These are phyloP conservation scores for Sminthurides aquaticus DNA, from an alignment of 2,888 invertebrate species.

Conservation along the genomic window DNA sequence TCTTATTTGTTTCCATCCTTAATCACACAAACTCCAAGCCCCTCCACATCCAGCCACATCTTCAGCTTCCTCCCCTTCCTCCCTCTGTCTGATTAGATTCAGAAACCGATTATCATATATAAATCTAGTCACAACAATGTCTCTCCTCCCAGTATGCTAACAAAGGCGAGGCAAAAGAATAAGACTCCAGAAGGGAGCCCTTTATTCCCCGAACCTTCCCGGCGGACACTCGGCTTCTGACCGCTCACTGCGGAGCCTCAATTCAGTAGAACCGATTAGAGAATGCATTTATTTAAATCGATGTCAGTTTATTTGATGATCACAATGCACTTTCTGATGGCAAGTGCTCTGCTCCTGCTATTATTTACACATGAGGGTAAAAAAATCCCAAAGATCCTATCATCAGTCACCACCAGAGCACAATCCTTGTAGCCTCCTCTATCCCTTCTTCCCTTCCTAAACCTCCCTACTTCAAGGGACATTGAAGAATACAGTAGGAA, in stretches of 20 bases:
- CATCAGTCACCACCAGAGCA: constrained; percentile 1
- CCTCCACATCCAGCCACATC: too few relatives aligned
- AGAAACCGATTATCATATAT: too few relatives aligned
- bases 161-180: not conserved
- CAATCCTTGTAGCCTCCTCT: not conserved
- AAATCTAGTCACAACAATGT: not conserved
- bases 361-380: not conserved
- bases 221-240: too few relatives aligned
- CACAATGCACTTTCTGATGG: not conserved
- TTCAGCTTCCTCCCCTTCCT: too few relatives aligned
- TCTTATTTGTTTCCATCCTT: too few relatives aligned
- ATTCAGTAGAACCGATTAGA: not conserved
- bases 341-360: not conserved
- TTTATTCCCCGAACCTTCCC: too few relatives aligned
- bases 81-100: too few relatives aligned
- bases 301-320: not conserved
- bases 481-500: too few relatives aligned
- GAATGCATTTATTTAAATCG: constrained; percentile 4
- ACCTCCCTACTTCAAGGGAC: too few relatives aligned
- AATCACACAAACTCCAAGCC: too few relatives aligned
- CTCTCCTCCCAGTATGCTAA: not conserved
- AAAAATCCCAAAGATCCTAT: not conserved
- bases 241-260: not conserved
- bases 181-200: too few relatives aligned
- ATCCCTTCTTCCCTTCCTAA: too few relatives aligned